Evolutionary conservation across 2,113 vertebrate genomes (phyloP).

Genomic region (Rhabdornis inornatus): DNA sequence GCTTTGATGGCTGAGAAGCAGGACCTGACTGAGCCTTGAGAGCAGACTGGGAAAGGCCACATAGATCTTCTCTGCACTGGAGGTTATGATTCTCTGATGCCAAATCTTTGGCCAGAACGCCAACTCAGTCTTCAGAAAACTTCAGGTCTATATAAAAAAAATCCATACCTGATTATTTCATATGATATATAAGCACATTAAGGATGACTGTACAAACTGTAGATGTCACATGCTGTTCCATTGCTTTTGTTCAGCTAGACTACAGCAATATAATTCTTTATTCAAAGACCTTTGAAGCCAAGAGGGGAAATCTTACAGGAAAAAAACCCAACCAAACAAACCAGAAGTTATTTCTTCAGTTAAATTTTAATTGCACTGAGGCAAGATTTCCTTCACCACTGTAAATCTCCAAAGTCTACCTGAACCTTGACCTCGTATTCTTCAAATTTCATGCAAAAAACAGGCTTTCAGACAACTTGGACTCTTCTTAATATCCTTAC

Average conservation of each 20-base stretch:
- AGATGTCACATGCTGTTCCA: not conserved
- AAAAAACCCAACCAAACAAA: not conserved
- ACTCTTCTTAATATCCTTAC: not conserved
- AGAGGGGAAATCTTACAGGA: not conserved
- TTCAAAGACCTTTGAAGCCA: not conserved
- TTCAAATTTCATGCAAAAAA: not conserved
- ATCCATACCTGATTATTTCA: not conserved
- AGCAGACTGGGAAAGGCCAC: not conserved
- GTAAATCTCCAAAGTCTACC: not conserved
- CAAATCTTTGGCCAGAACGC: not conserved
- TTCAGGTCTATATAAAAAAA: not conserved
- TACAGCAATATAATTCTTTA: not conserved
- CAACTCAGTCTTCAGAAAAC: not conserved
- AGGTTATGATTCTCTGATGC: not conserved
- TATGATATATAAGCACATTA: not conserved
- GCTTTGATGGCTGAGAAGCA: not conserved
- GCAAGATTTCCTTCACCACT: not conserved
- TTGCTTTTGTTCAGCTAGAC: not conserved
- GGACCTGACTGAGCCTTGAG: not conserved
- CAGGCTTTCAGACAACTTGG: not conserved
- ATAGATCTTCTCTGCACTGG: not conserved
- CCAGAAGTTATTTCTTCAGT: not conserved
- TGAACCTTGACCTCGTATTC: slow-evolving; percentile 8
- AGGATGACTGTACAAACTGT: not conserved
- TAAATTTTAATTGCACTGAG: not conserved